Evolutionary conservation across 53 echinoderm and acorn worm species (phyloP), one percentile per base, ranked within the genome.

Genomic region (Mesocentrotus franciscanus): DNA sequence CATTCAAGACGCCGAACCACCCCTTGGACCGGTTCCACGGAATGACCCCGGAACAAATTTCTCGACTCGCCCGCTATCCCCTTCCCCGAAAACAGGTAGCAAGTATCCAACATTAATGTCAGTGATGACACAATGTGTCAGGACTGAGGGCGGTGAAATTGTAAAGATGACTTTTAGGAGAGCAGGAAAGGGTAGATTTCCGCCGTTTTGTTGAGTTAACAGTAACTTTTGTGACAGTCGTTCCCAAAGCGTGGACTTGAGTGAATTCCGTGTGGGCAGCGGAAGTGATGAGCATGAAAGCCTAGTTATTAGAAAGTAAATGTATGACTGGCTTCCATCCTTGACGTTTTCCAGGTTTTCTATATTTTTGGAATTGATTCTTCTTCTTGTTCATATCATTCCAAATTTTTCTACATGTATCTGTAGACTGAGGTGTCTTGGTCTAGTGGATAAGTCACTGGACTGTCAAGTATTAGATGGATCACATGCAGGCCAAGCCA

Each of bases 211-310:
- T 81, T 81, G 9, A 42, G 81, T 81, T 81, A 81, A 81, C 81
- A 81, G 81, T 81, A 81, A 81, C 81, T 81, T 81, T 81, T 81
- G 81, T 81, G 81, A 81, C 81, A 81, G 81, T 36, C 36, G 20
- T 8, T 81, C 81, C 81, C 81, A 17, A 36, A 81, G 81, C 36
- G 81, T 22, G 81, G 81, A 39, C 39, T 79, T 79, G 35, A 79
- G 36, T 15, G 20, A 22, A 81, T 81, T 42, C 0, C 1, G 22
- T 42, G 81, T 81, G 36, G 81, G 81, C 42, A 20, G 42, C 36
- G 81, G 81, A 81, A 81, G 81, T 81, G 81, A 81, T 81, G 81
- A 81, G 17, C 8, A 39, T 36, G 81, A 39, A 33, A 17, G 81
- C 15, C 36, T 9, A 16, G 79, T 79, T 14, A 79, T 16, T 39